Evolutionary conservation across 2,888 invertebrate genomes (phyloP), one percentile per base, ranked within the genome.

Genomic region (Zhuqinia jingwanae): DNA sequence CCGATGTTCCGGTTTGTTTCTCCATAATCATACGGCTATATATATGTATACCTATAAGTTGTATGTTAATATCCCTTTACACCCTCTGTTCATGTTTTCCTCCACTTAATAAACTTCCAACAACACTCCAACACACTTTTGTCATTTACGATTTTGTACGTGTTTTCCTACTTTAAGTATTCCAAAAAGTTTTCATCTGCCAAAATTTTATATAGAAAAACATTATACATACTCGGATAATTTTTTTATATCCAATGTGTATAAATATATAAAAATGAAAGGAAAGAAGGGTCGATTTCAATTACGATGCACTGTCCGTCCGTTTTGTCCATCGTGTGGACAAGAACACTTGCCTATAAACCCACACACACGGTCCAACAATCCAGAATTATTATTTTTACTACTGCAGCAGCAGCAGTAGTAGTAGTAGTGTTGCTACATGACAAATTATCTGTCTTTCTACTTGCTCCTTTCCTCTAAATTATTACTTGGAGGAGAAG

Each of bases 71-170:
- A n/a, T n/a, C n/a, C n/a, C n/a, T n/a, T n/a, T n/a, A n/a, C n/a
- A n/a, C n/a, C n/a, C n/a, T n/a, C n/a, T n/a, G 36, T 65, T 83
- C 82, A 50, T 83, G 76, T 83, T 76, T 76, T 63, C 25, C 47
- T 75, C 75, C 82, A 83, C 82, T 83, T 76, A 83, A 83, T 83
- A 83, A 83, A 75, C 82, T 83, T 83, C 56, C 76, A 75, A 58
- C 56, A 75, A 75, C 73, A 60, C 81, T 73, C 73, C 82, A 83
- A 25, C 75, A 65, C 63, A 83, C 50, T 27, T 75, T 65, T 47
- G 73, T 76, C 58, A 50, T 63, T n/a, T 83, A 20, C 17, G 15
- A 22, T 58, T 65, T 60, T 45, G 25, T 36, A 17, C 25, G 10
- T 50, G 47, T 47, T 47, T 27, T 50, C 20, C 0, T 68, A 68